A percentile compares a stretch with the other conserved stretches of the same genome.
Conservation (phyloP, 2,888 invertebrate genomes). For the Noctua fimbriata region DNA sequence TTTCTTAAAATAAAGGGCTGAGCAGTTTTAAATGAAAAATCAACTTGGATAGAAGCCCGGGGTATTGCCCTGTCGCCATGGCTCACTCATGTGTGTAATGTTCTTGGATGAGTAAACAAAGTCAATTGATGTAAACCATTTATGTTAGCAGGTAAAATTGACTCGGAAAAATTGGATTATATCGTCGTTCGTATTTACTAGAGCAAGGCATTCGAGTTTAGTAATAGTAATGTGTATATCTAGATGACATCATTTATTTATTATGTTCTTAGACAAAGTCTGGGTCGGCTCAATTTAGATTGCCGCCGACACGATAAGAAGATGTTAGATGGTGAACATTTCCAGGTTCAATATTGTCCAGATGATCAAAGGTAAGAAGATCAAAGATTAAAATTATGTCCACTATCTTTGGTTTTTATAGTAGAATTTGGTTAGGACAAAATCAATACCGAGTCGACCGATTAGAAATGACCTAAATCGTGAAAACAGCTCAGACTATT, state of each 20-base stretch:
- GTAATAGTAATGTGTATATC: constrained; percentile 3
- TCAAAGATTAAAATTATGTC: constrained; percentile 16
- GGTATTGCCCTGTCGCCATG: neutral
- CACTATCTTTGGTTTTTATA: constrained; percentile 8
- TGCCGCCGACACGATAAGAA: neutral
- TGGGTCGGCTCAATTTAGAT: neutral
- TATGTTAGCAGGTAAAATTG: constrained; percentile 22
- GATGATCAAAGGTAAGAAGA: neutral
- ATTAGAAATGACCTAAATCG: neutral
- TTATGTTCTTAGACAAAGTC: neutral
- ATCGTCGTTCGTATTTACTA: constrained; percentile 20
- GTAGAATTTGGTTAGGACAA: neutral
- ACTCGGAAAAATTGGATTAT: constrained; percentile 39
- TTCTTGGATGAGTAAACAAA: constrained; percentile 26
- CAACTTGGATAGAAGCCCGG: neutral
- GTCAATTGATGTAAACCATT: constrained; percentile 45
- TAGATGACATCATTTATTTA: constrained; percentile 8
- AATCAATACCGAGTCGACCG: constrained; percentile 10
- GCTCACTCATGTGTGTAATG: constrained; percentile 18
- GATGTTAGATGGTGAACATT: neutral
- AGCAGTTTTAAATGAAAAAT: neutral
- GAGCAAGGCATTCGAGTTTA: constrained; percentile 4
- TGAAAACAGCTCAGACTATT: neutral
- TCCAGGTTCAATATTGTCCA: neutral
- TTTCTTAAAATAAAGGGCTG: too few species aligned